Evolutionary conservation across 2,113 vertebrate species (phyloP), one percentile per base, ranked within the genome.

Genomic region (Excalfactoria chinensis): DNA sequence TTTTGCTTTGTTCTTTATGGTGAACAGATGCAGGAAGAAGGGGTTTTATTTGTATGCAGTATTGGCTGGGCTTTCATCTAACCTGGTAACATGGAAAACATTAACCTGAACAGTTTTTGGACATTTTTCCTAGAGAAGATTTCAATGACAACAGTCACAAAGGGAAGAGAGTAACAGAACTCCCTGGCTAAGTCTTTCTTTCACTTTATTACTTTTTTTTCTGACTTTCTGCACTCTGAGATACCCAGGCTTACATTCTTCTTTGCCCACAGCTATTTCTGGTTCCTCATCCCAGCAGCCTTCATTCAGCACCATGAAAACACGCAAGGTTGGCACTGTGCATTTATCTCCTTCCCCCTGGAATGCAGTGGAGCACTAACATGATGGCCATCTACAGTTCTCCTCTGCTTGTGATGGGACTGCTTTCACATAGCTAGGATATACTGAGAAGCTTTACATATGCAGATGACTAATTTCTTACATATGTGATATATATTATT

Each of bases 401-500:
- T 6, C 22, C 58, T 13, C 40, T 68, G 40, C 30, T 41, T 63
- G 28, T 6, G 13, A 30, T 2, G 5, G 34, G 32, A 58, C 32
- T 79, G 34, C 49, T 53, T 30, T 58, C 64, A 75, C 12, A 35
- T 23, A 53, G 8, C 21, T 7, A n/a, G 48, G 62, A 88, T 46
- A 78, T 25, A 77, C 26, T 14, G n/a, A 88, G 63, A 86, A 93
- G 22, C 55, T 86, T 94, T 89, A 91, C 40, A 67, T 59, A 55
- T 9, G 58, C 32, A 88, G 37, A 60, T 32, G 48, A 89, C 72
- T 73, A 13, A 59, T 73, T 63, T 32, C 59, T n/a, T 2, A 2
- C 44, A 82, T 84, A 72, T 5, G 63, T 82, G 82, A 96, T 91
- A 69, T 91, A 66, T 92, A 97, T 92, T 72, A 82, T 23, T 87